Percentiles rank a stretch among this genome's conserved stretches.
Evolutionary conservation across 2,113 vertebrate genomes (phyloP).

Genomic region (Ophthalmolycus amberensis): DNA sequence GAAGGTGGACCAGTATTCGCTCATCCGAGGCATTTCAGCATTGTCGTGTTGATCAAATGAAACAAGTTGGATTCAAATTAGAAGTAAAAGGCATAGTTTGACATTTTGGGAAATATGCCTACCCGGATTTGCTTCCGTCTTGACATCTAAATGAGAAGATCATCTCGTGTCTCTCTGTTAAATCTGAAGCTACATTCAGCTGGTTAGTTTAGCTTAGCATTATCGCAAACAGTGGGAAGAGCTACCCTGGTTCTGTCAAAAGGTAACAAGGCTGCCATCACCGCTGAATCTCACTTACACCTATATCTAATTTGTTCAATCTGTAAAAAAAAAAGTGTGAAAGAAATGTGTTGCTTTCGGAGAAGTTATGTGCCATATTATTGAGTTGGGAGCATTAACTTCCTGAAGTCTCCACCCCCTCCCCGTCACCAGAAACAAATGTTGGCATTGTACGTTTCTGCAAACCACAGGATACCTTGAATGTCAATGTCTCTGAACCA

Average conservation of each 20-base stretch:
- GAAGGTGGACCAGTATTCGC: constrained; percentile 3
- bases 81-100: neutral
- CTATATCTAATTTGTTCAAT: neutral
- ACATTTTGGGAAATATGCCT: neutral
- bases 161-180: neutral
- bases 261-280: neutral
- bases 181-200: neutral
- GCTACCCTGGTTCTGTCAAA: neutral
- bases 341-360: no score
- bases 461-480: no score
- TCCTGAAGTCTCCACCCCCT: neutral
- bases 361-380: neutral
- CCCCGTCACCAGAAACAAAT: no score
- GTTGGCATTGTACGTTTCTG: no score
- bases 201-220: neutral
- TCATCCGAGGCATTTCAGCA: neutral
- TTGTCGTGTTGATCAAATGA: neutral
- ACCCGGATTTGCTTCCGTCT: neutral
- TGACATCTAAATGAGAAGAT: no score
- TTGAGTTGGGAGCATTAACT: neutral
- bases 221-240: neutral
- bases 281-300: neutral
- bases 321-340: neutral
- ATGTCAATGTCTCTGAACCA: no score
- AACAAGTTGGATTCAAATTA: constrained; percentile 1